phyloP scores from a whole-genome alignment of 2,113 vertebrate genomes.

The Hypocryptadius cinnamomeus region DNA sequence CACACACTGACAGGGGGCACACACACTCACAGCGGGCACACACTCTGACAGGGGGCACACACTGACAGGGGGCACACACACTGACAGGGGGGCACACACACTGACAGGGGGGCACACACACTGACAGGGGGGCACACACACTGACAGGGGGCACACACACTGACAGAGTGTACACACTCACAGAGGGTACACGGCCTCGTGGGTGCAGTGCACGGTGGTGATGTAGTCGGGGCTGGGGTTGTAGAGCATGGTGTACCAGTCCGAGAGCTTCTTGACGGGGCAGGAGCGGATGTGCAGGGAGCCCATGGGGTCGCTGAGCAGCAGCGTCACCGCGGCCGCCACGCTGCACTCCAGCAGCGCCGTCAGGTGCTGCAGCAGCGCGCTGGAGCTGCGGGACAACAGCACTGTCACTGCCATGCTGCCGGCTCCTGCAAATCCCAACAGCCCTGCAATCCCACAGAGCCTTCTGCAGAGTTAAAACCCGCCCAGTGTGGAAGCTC shows the following conservation, averaged over 20 bases:
- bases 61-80: too few species aligned
- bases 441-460: neutral
- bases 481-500: neutral
- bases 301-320: conserved; percentile 84
- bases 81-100: too few species aligned
- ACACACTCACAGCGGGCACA: too few species aligned
- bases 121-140: too few species aligned
- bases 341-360: conserved; percentile 85
- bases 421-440: neutral
- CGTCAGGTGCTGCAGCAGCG: conserved; percentile 86
- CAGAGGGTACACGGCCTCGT: conserved; percentile 95
- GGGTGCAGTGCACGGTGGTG: conserved; percentile 93
- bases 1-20: too few species aligned
- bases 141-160: too few species aligned
- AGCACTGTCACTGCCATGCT: neutral
- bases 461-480: neutral
- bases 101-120: too few species aligned
- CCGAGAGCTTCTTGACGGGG: conserved; percentile 87
- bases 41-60: too few species aligned
- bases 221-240: conserved; percentile 96
- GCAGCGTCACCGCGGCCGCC: conserved; percentile 81
- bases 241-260: conserved; percentile 99
- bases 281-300: conserved; percentile 84
- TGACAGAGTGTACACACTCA: conserved; percentile 55
- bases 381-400: conserved; percentile 78